Evolutionary conservation across 1,140 invertebrate genomes (phyloP), one percentile per base, ranked within the genome.

Genomic region (Diorhabda carinulata): DNA sequence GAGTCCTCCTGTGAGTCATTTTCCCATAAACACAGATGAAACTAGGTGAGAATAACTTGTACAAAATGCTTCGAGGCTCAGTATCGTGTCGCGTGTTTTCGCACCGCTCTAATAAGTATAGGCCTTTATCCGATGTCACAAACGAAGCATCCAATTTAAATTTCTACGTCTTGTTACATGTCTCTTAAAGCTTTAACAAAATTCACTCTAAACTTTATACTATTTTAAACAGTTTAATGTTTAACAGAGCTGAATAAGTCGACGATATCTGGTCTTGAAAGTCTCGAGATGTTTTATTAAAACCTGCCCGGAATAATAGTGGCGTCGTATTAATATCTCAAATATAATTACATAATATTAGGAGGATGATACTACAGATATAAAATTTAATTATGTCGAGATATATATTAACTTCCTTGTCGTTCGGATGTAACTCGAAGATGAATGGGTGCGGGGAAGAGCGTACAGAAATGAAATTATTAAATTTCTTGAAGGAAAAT

Each of bases 341-440:
- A 52, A 52, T 52, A 52, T 52, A 52, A 52, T 52, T 52, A 52
- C 3, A n/a, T 8, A 52, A 52, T 52, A 52, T 52, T 52, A 52
- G 47, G 6, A 52, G 6, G 47, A 52, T 52, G 47, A 52, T 52
- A 52, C 47, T 52, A n/a, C 9, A 43, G 42, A 61, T 61, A 61
- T 61, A 61, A 61, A 61, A 61, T 61, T 61, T 43, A 61, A 61
- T 61, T 61, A 61, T 43, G 42, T 61, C 42, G 59, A 41, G 41
- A 61, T 57, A 40, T 61, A 41, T 52, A 52, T 52, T 52, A 52
- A 52, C 6, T 52, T 52, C 47, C 47, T 52, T 52, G 6, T 52
- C 47, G n/a, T 52, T 52, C 47, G 47, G 47, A 52, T 52, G n/a
- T n/a, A 52, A 52, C 47, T 52, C 47, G 47, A 52, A 52, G 3